Conservation (phyloP, 2,888 invertebrate species). For the Carcina quercana region DNA sequence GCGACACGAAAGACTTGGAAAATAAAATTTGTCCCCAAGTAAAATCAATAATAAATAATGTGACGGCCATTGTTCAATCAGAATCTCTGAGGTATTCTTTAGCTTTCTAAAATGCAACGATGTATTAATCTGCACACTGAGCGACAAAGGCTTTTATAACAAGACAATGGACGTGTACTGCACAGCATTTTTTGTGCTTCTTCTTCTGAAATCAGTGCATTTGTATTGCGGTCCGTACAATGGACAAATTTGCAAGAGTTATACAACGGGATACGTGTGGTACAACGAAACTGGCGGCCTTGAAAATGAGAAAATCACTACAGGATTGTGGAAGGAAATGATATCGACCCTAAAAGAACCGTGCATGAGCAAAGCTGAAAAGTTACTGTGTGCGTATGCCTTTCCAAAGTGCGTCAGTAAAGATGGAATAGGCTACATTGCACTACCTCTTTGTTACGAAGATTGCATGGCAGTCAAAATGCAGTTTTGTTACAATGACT, state of each 20-base stretch:
- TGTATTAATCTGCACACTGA: slow-evolving; percentile 38
- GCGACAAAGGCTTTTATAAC: slow-evolving; percentile 36
- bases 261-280: slow-evolving; percentile 82
- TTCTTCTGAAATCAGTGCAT: slow-evolving; percentile 57
- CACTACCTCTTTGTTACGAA: slow-evolving; percentile 91
- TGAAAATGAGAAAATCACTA: slow-evolving; percentile 89
- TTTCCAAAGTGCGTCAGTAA: slow-evolving; percentile 89
- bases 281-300: slow-evolving; percentile 84
- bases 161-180: slow-evolving; percentile 48
- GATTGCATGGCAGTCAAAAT: slow-evolving; percentile 94
- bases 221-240: slow-evolving; percentile 92
- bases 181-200: slow-evolving; percentile 49
- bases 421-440: slow-evolving; percentile 76
- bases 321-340: slow-evolving; percentile 90
- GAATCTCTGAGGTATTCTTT: slow-evolving; percentile 31
- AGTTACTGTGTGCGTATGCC: slow-evolving; percentile 92
- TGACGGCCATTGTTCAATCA: slow-evolving; percentile 60
- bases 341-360: slow-evolving; percentile 86
- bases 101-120: slow-evolving; percentile 53
- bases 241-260: slow-evolving; percentile 86
- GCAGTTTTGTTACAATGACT: slow-evolving; percentile 94
- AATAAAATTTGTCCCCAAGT: slow-evolving; percentile 15
- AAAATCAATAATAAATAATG: slow-evolving; percentile 64
- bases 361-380: slow-evolving; percentile 91
- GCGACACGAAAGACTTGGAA: neutral